Evolutionary conservation across 2,797 vertebrate species (phyloP), one percentile per base, ranked within the genome.

Genomic region (Sciaenops ocellatus): DNA sequence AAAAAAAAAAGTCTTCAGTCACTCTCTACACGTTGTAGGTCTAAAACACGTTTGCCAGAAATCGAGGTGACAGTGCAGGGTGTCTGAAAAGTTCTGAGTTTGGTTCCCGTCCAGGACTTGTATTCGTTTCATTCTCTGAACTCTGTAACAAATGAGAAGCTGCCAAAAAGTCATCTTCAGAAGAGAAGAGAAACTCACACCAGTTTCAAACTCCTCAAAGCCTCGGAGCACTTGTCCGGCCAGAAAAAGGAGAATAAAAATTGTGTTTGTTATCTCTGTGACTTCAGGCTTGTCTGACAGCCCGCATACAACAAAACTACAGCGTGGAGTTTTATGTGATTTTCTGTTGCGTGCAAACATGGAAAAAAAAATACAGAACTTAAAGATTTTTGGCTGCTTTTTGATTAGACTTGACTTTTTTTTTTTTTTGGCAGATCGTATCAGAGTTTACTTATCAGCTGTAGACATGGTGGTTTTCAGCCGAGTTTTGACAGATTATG

Each of bases 241-340:
- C 46, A 22, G 55, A 69, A 17, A 64, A n/a, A 20, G 5, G 6
- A 71, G 42, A 68, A 34, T 55, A 54, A 34, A 28, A 24, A 28
- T 52, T 38, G 20, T 16, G 54, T 69, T 65, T 64, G 59, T 26
- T 52, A 42, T 56, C 20, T 12, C 48, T 18, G 52, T 12, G 59
- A 65, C 54, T 62, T 69, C 48, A 34, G 73, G 64, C 60, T 47
- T 2, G 42, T 44, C 48, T 55, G 46, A 13, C 54, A 46, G 65
- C 11, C 60, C 41, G n/a, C 1, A 17, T 22, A 24, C 70, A 61
- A 8, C 20, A 28, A 20, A 47, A 59, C 54, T 34, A 41, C 50
- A 48, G 17, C 9, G 3, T 46, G 42, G 3, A 10, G 16, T 61
- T 73, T 48, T 13, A 15, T 47, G 3, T 12, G 20, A 50, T 22